Evolutionary conservation across 2,888 invertebrate species (phyloP).

Genomic region (Nezara viridula): DNA sequence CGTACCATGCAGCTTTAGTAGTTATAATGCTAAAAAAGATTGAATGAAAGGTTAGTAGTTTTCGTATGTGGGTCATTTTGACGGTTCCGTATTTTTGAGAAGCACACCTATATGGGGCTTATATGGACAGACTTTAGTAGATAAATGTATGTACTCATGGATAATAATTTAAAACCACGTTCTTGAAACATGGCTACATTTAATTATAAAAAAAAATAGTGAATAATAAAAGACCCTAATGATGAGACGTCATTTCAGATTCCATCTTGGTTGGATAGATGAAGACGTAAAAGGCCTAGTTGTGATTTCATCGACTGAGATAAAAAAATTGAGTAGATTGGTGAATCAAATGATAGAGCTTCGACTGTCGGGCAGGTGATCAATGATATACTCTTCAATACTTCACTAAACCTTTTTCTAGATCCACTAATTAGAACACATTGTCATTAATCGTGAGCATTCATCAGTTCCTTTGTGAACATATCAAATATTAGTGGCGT

Average conservation of each 20-base stretch:
- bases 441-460: neutral
- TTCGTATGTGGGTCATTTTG: too few species aligned
- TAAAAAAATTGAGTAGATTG: neutral
- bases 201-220: too few species aligned
- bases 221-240: too few species aligned
- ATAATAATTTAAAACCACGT: too few species aligned
- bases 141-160: too few species aligned
- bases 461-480: neutral
- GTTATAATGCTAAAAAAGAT: too few species aligned
- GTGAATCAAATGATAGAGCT: neutral
- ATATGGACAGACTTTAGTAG: too few species aligned
- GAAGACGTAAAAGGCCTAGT: neutral
- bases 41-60: too few species aligned
- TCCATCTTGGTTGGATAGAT: neutral
- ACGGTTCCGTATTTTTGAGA: too few species aligned
- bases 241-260: neutral
- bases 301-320: neutral
- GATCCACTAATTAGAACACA: neutral
- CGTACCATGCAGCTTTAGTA: too few species aligned
- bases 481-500: neutral
- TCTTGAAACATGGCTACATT: too few species aligned
- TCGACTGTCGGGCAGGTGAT: neutral
- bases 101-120: too few species aligned
- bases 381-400: neutral
- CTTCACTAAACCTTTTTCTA: neutral